These are phyloP conservation scores for Bostrychus sinensis DNA, from an alignment of 2,113 vertebrate species.

Conservation along the genomic window DNA sequence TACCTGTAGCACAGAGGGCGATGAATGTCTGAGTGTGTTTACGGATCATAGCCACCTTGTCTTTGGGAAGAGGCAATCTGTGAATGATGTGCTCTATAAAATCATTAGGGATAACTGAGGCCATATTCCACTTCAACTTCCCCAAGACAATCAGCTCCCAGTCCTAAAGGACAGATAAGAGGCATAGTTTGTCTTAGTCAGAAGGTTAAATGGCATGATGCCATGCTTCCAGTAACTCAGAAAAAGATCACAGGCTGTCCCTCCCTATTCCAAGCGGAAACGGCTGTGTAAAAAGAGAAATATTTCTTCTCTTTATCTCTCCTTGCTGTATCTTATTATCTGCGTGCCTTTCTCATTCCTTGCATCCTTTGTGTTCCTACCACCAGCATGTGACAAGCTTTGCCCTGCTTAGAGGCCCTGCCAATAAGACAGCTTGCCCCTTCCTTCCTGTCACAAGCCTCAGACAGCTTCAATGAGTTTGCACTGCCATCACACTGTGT, in stretches of 20 bases:
- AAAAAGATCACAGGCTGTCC: constrained; percentile 52
- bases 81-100: constrained; percentile 95
- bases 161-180: constrained; percentile 76
- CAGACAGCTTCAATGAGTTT: constrained; percentile 48
- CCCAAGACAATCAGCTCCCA: constrained; percentile 96
- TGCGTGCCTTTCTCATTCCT: constrained; percentile 76
- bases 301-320: constrained; percentile 64
- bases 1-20: constrained; percentile 96
- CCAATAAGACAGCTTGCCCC: constrained; percentile 64
- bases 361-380: constrained; percentile 70
- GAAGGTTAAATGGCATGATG: constrained; percentile 48
- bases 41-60: constrained; percentile 89
- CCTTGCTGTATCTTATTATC: constrained; percentile 72
- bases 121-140: constrained; percentile 98
- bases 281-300: constrained; percentile 56
- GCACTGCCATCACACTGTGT: constrained; percentile 48
- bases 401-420: constrained; percentile 59
- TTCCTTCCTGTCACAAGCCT: constrained; percentile 77
- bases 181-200: constrained; percentile 8
- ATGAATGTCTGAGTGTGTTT: constrained; percentile 96
- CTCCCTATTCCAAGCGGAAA: constrained; percentile 61
- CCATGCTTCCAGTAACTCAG: constrained; percentile 53
- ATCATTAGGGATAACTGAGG: constrained; percentile 91
- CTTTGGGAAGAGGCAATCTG: constrained; percentile 88
- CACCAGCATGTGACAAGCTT: constrained; percentile 67